A percentile compares a stretch with the other conserved stretches of the same genome.
Evolutionary conservation across 2,797 vertebrate genomes (phyloP).

Genomic region (Numenius phaeopus): DNA sequence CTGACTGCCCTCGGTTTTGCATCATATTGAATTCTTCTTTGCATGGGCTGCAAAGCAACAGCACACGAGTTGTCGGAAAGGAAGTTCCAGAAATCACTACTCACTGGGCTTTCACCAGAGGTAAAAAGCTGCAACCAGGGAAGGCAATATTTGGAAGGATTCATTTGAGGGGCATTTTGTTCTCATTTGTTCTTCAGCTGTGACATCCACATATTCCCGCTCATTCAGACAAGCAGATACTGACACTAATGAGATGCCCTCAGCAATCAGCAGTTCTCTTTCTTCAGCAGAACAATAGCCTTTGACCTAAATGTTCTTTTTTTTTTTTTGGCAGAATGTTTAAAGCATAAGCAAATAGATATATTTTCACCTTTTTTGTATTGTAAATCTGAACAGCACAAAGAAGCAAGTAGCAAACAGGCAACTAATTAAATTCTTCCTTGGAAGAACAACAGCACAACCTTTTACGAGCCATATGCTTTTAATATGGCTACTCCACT

Average conservation of each 20-base stretch:
- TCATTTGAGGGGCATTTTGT: background rate
- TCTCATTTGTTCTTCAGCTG: conserved; percentile 10
- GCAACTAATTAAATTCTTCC: conserved; percentile 33
- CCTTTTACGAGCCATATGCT: background rate
- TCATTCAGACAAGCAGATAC: background rate
- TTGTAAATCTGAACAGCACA: background rate
- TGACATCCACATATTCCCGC: background rate
- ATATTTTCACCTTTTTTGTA: background rate
- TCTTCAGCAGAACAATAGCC: conserved; percentile 12
- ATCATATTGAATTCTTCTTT: fast-evolving
- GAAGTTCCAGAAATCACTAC: background rate
- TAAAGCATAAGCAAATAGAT: background rate
- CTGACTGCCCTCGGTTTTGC: background rate
- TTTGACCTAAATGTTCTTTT: conserved; percentile 1
- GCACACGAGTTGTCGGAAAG: background rate
- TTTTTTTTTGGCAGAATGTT: background rate
- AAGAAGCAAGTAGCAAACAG: background rate
- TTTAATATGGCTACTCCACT: background rate
- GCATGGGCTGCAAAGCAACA: background rate
- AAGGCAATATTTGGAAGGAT: background rate
- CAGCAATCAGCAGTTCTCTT: background rate
- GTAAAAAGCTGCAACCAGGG: background rate
- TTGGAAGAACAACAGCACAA: background rate
- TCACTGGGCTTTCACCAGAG: background rate
- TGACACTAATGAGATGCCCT: conserved; percentile 15